Base-by-base conservation (phyloP, 2,888 invertebrate species). In the Erebia ligea region DNA sequence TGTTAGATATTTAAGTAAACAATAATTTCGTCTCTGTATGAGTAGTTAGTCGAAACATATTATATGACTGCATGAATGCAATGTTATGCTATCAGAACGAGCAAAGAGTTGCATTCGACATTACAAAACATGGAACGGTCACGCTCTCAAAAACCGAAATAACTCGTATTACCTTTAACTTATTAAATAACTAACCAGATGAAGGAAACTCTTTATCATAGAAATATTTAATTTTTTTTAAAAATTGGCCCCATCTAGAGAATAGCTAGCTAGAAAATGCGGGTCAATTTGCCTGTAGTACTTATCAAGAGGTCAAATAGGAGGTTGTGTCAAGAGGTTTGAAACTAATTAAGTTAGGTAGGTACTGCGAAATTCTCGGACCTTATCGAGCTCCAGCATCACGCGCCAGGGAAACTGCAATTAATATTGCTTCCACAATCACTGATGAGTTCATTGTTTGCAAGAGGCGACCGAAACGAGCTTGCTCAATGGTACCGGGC, bases 361-460 rank as follows among this genome's bases (percentile, higher is more conserved):
- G 25, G 56, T 13, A 34, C 19, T 58, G 25, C 48, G 34, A 75
- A 74, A 61, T 70, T 73, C 71, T 71, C 69, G 70, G 73, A 71
- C 73, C 76, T 78, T 78, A 78, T 77, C 76, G 77, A 76, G 76
- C 72, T 75, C 74, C 71, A 72, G 64, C 70, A 78, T 67, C 77
- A 75, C 73, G 81, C 81, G 79, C 79, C 71, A 71, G 72, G 73
- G 76, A 71, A 80, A 78, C 80, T 75, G 84, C 82, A 90, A 88
- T 90, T 90, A 89, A 89, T 86, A 86, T 85, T 85, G 81, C 86
- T 81, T 82, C 81, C 79, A 81, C 78, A 84, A 85, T 81, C 80
- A 77, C 74, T 86, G 90, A 88, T 90, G 91, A 88, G 90, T 89
- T 88, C 89, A 90, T 90, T 90, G 89, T 91, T 91, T 90, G 88